phyloP scores from a whole-genome alignment of 2,797 vertebrate species.

The Lepilemur ruficaudatus region DNA sequence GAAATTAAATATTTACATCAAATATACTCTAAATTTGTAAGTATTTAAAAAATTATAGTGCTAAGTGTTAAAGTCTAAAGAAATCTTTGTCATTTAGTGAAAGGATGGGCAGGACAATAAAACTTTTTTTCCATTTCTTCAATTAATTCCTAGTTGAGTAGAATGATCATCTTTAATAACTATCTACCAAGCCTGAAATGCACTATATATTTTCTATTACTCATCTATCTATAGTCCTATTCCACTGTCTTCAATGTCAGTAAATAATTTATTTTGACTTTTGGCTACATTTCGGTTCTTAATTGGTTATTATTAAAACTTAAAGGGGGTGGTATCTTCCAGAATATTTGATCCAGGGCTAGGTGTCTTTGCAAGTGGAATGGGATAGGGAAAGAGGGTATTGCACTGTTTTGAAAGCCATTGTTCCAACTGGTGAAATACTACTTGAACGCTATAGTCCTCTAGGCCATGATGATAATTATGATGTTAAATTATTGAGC shows the following conservation, averaged over 20 bases:
- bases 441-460: neutral
- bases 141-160: slow-evolving; percentile 56
- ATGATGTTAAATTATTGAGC: neutral
- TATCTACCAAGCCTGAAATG: neutral
- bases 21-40: neutral
- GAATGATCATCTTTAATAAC: neutral
- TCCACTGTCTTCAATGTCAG: neutral
- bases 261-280: neutral
- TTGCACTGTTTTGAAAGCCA: neutral
- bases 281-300: neutral
- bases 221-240: neutral
- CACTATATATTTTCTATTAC: neutral
- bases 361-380: neutral
- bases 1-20: neutral
- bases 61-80: neutral
- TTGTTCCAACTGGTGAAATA: neutral
- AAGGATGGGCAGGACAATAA: neutral
- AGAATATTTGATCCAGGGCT: neutral
- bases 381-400: neutral
- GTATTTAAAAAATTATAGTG: neutral
- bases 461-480: neutral
- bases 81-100: neutral
- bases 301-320: neutral
- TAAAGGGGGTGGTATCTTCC: neutral
- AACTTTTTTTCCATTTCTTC: neutral